Conservation (phyloP, 1,140 invertebrate genomes). For the Drosophila tani region DNA sequence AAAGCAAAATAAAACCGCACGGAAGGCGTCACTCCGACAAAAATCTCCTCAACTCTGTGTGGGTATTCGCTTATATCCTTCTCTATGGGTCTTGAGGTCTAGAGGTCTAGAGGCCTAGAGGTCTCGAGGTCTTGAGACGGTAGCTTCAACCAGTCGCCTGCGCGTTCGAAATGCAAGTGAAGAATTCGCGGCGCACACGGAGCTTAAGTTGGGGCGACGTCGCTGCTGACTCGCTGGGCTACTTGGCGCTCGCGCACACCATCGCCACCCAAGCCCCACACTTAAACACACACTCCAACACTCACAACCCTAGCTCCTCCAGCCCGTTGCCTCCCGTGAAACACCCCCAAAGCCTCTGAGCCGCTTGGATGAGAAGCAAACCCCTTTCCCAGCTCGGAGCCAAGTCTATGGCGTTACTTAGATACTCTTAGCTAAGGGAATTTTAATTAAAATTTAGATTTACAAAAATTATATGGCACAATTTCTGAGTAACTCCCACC, state of each 20-base stretch:
- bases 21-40: constrained; percentile 38
- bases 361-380: constrained; percentile 10
- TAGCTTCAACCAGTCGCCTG: constrained; percentile 67
- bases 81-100: constrained; percentile 12
- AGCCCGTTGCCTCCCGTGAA: neutral
- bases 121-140: constrained; percentile 13
- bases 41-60: constrained; percentile 37
- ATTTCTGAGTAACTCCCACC: neutral
- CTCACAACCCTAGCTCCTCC: neutral
- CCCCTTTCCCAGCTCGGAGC: constrained; percentile 6
- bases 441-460: no score
- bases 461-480: neutral
- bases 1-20: constrained; percentile 46
- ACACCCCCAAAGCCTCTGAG: neutral
- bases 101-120: constrained; percentile 18
- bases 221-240: constrained; percentile 44
- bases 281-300: neutral
- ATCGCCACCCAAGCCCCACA: constrained; percentile 24
- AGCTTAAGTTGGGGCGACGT: constrained; percentile 75
- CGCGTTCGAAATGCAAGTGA: constrained; percentile 81
- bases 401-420: neutral
- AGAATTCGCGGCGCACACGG: constrained; percentile 74
- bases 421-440: constrained; percentile 5
- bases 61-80: constrained; percentile 13
- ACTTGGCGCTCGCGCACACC: constrained; percentile 61